Conservation (phyloP, 2,797 vertebrate species). For the Kryptolebias ocellatus region DNA sequence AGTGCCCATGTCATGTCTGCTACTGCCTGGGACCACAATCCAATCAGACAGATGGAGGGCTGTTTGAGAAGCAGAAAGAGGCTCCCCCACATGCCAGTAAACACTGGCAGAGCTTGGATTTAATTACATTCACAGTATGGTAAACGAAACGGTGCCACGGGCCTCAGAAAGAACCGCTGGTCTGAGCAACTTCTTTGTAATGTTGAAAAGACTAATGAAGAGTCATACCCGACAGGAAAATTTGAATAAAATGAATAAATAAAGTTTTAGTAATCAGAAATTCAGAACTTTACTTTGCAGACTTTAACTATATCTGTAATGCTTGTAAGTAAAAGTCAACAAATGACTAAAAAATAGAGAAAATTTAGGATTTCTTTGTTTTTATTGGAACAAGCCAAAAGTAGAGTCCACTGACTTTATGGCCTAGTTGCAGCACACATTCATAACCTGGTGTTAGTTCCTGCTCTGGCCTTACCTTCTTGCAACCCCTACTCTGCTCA, state of each 20-base stretch:
- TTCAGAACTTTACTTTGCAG: constrained; percentile 1
- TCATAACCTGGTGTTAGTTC: constrained; percentile 67
- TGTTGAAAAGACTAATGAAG: constrained; percentile 49
- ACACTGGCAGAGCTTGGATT: constrained; percentile 82
- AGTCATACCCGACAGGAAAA: constrained; percentile 34
- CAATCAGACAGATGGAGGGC: constrained; percentile 83
- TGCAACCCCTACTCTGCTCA: constrained; percentile 49
- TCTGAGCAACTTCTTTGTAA: constrained; percentile 47
- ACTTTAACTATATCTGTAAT: constrained; percentile 15
- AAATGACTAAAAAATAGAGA: constrained; percentile 11
- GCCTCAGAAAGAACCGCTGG: constrained; percentile 70
- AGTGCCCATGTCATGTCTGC: constrained; percentile 62
- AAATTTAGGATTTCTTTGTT: constrained; percentile 30
- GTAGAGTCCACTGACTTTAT: constrained; percentile 50
- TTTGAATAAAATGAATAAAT: neutral
- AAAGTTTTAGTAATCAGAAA: neutral
- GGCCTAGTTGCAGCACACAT: constrained; percentile 41
- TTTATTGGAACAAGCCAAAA: constrained; percentile 43
- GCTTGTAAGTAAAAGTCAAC: constrained; percentile 21
- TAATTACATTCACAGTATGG: constrained; percentile 88
- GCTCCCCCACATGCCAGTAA: constrained; percentile 73
- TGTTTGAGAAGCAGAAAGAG: constrained; percentile 72
- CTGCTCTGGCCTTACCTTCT: constrained; percentile 56
- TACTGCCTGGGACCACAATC: constrained; percentile 76
- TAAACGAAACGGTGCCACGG: constrained; percentile 76